phyloP scores from a whole-genome alignment of 1,140 invertebrate genomes.

The Hestina assimilis region DNA sequence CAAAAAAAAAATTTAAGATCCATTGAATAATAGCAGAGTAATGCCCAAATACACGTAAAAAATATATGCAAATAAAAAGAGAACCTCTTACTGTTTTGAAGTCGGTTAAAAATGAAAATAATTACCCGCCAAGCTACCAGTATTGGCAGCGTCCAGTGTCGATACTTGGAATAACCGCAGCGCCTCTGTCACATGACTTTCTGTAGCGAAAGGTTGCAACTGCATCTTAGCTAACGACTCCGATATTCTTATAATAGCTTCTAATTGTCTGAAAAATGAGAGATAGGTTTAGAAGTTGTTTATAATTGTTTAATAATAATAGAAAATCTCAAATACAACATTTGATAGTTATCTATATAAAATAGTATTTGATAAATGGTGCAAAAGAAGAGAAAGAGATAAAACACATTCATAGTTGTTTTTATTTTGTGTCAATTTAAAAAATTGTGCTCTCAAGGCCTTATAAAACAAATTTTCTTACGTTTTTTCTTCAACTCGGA shows the following conservation, averaged over 20 bases:
- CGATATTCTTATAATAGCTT: constrained; percentile 97
- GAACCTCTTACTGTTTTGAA: too few relatives aligned
- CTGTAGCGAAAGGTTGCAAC: constrained; percentile 94
- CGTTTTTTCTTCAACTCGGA: too few relatives aligned
- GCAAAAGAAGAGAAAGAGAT: background rate
- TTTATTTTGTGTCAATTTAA: background rate
- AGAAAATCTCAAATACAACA: too few relatives aligned
- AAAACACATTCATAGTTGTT: too few relatives aligned
- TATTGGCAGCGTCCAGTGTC: constrained; percentile 96
- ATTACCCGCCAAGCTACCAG: constrained; percentile 92
- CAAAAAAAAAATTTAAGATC: too few relatives aligned
- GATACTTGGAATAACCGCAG: constrained; percentile 99
- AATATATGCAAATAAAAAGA: too few relatives aligned
- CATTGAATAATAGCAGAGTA: too few relatives aligned
- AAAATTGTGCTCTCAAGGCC: background rate
- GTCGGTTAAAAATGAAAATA: too few relatives aligned
- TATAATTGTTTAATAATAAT: too few relatives aligned
- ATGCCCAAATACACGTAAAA: too few relatives aligned
- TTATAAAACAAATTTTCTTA: background rate
- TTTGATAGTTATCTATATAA: too few relatives aligned
- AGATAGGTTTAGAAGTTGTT: too few relatives aligned
- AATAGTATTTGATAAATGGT: background rate
- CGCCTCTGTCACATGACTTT: constrained; percentile 96
- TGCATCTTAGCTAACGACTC: constrained; percentile 99
- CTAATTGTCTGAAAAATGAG: constrained; percentile 87